A percentile compares a stretch with the other conserved stretches of the same genome.
phyloP scores from a whole-genome alignment of 2,888 invertebrate species.

The Scaptomyza reducta region DNA sequence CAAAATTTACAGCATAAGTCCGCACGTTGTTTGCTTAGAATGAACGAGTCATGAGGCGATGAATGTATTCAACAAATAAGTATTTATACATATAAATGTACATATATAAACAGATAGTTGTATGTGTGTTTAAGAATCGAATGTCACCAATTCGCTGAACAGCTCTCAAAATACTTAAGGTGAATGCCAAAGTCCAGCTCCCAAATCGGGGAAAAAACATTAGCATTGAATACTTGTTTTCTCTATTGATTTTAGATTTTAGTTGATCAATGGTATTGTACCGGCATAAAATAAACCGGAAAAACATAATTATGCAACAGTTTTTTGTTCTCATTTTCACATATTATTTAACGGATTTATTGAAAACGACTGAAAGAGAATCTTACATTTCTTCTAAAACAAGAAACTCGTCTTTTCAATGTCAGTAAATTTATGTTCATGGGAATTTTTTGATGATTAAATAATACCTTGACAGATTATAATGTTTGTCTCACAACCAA shows the following conservation, averaged over 20 bases:
- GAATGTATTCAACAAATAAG: slow-evolving; percentile 18
- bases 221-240: slow-evolving; percentile 3
- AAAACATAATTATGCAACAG: background rate
- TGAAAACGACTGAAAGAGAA: background rate
- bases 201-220: background rate
- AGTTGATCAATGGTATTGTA: background rate
- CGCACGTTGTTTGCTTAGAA: slow-evolving; percentile 43
- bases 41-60: slow-evolving; percentile 34
- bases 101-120: slow-evolving; percentile 2
- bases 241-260: background rate
- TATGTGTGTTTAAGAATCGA: slow-evolving; percentile 3
- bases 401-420: background rate
- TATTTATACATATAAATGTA: background rate
- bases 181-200: slow-evolving; percentile 8
- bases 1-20: slow-evolving; percentile 60
- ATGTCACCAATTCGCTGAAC: background rate
- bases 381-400: background rate
- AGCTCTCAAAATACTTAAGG: background rate
- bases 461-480: background rate
- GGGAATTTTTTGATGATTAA: background rate
- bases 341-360: slow-evolving; percentile 1
- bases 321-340: background rate
- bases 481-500: background rate
- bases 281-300: slow-evolving; percentile 20
- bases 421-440: background rate